A percentile compares a stretch with the other conserved stretches of the same genome.
phyloP scores from a whole-genome alignment of 2,113 vertebrate species.

The Paramormyrops kingsleyae region DNA sequence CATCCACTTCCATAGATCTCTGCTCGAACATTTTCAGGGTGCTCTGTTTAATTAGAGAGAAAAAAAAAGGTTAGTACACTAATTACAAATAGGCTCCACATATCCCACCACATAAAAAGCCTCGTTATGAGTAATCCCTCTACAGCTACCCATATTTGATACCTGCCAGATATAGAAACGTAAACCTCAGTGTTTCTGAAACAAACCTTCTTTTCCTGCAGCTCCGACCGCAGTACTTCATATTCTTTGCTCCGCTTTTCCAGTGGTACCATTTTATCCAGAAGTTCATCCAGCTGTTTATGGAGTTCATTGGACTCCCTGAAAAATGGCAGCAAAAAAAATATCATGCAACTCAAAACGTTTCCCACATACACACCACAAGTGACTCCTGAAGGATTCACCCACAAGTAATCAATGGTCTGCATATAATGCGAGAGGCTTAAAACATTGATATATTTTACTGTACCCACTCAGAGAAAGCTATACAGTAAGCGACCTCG shows the following conservation, averaged over 20 bases:
- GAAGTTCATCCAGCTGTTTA: slow-evolving; percentile 80
- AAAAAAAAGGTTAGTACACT: background rate
- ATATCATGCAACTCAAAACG: background rate
- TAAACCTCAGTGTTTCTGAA: background rate
- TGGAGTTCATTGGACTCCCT: slow-evolving; percentile 79
- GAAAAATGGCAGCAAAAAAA: slow-evolving; percentile 21
- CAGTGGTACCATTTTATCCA: slow-evolving; percentile 70
- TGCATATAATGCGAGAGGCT: background rate
- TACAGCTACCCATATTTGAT: background rate
- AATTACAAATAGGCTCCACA: background rate
- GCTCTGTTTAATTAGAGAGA: slow-evolving; percentile 52
- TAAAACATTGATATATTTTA: background rate
- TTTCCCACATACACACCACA: background rate
- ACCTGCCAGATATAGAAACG: background rate
- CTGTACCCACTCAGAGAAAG: background rate
- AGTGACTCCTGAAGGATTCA: background rate
- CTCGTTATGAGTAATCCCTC: background rate
- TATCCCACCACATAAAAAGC: background rate
- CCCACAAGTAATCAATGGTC: background rate
- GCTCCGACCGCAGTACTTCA: slow-evolving; percentile 67
- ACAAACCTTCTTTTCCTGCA: slow-evolving; percentile 81
- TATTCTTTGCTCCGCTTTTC: slow-evolving; percentile 75
- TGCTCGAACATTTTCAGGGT: slow-evolving; percentile 69
- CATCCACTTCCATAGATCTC: slow-evolving; percentile 65
- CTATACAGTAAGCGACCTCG: background rate